Base-by-base conservation (phyloP, 2,888 invertebrate species). In the Lasius fuliginosus region DNA sequence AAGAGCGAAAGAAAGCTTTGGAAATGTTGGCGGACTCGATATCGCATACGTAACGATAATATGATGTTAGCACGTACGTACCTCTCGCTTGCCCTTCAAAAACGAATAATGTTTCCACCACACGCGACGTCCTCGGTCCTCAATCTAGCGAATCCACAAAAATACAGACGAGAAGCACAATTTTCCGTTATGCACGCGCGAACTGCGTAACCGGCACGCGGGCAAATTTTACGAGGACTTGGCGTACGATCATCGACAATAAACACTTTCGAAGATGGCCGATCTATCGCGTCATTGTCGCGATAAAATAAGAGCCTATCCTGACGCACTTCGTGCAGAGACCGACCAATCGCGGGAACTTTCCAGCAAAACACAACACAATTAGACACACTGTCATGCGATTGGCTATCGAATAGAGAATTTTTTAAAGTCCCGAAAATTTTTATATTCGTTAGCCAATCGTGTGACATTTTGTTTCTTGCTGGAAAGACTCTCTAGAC, bases 121-220 rank as follows among this genome's bases (percentile, higher is more conserved):
- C 53, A 5, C 27, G 56, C n/a, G 1, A 68, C 15, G 30, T 56
- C 30, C 15, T 76, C 46, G 33, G 30, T 56, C 30, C 15, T 76
- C 46, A 23, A 23, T 9, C 15, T 18, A 30, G 12, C 68, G 2
- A 77, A 30, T 40, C 40, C 56, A 27, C 3, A 5, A 18, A 40
- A 40, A 3, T 8, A 23, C 18, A 11, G 76, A 12, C 27, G 3
- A 15, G 11, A 53, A 15, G 15, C 64, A 36, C 23, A 3, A 40
- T 53, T 68, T 56, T 56, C 27, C 53, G 76, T 68, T 53, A 67
- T 56, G 12, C 33, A 68, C 77, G 40, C 68, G 40, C 4, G 36
- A 68, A 42, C 56, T 56, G 68, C 18, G 30, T 56, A 77, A 77
- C 77, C 77, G 77, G 76, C 53, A 64, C 77, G 77, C 77, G 77